These are phyloP conservation scores for Sinocyclocheilus anshuiensis DNA, from an alignment of 2,113 vertebrate genomes.

Conservation along the genomic window DNA sequence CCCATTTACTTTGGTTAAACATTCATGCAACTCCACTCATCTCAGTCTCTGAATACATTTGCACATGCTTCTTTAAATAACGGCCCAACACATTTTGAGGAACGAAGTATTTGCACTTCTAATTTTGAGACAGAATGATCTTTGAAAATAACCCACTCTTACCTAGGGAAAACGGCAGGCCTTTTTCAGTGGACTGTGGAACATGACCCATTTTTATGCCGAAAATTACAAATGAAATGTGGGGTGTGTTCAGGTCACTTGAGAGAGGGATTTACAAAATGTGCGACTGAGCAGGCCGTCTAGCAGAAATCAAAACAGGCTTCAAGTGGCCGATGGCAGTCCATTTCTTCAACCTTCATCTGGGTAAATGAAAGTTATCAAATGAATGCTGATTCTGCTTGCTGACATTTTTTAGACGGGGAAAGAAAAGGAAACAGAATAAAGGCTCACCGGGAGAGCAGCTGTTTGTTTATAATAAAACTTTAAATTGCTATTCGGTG, in stretches of 20 bases:
- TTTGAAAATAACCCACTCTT: constrained; percentile 1
- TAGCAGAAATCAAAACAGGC: constrained; percentile 33
- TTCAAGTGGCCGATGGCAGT: not conserved
- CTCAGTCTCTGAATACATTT: not conserved
- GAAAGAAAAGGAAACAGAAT: constrained; percentile 16
- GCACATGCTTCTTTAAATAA: not conserved
- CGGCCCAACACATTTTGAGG: not conserved
- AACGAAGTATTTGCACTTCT: not conserved
- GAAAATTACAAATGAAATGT: constrained; percentile 32
- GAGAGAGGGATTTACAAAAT: not conserved
- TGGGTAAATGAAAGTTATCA: constrained; percentile 13
- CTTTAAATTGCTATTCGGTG: constrained; percentile 25
- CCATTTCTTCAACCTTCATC: not conserved
- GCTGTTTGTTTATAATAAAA: constrained; percentile 32
- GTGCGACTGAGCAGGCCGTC: not conserved
- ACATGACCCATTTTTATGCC: constrained; percentile 25
- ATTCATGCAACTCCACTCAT: not conserved
- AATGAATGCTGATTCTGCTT: not conserved
- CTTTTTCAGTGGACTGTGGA: not conserved
- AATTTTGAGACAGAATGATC: not conserved
- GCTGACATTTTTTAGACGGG: not conserved
- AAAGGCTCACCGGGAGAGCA: constrained; percentile 7
- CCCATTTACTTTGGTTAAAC: constrained; percentile 41
- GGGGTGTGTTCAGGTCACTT: not conserved
- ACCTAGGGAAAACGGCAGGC: not conserved